A percentile compares a stretch with the other conserved stretches of the same genome.
Evolutionary conservation across 2,797 vertebrate species (phyloP).

Genomic region (Micromesistius poutassou): DNA sequence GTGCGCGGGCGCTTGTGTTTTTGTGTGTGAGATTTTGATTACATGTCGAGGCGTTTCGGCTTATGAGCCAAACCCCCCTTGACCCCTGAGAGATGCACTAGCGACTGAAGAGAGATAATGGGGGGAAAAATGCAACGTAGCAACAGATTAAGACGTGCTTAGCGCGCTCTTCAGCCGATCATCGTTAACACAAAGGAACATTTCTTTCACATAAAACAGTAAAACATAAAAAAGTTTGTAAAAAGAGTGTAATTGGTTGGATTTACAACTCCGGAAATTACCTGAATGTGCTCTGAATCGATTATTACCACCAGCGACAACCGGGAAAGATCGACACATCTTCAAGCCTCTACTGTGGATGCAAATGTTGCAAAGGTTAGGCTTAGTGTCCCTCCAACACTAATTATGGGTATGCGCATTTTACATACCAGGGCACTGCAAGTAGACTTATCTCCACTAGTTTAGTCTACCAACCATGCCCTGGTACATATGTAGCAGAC

Average conservation of each 20-base stretch:
- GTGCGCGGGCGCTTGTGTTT: neutral
- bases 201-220: slow-evolving; percentile 10
- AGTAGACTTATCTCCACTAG: neutral
- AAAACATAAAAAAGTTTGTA: neutral
- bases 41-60: slow-evolving; percentile 19
- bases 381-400: neutral
- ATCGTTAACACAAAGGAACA: slow-evolving; percentile 13
- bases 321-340: slow-evolving; percentile 51
- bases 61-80: slow-evolving; percentile 18
- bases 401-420: neutral
- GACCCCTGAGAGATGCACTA: slow-evolving; percentile 20
- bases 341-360: slow-evolving; percentile 45
- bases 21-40: slow-evolving; percentile 10
- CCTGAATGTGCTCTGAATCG: slow-evolving; percentile 43
- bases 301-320: slow-evolving; percentile 59
- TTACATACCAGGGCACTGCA: neutral
- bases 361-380: neutral
- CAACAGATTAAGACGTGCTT: slow-evolving; percentile 25
- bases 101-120: slow-evolving; percentile 21
- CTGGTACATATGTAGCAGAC: neutral
- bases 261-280: slow-evolving; percentile 31
- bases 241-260: slow-evolving; percentile 19
- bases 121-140: slow-evolving; percentile 13
- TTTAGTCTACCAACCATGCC: neutral
- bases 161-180: slow-evolving; percentile 20